Base-by-base conservation (phyloP, 2,113 vertebrate species). In the Murina feae region DNA sequence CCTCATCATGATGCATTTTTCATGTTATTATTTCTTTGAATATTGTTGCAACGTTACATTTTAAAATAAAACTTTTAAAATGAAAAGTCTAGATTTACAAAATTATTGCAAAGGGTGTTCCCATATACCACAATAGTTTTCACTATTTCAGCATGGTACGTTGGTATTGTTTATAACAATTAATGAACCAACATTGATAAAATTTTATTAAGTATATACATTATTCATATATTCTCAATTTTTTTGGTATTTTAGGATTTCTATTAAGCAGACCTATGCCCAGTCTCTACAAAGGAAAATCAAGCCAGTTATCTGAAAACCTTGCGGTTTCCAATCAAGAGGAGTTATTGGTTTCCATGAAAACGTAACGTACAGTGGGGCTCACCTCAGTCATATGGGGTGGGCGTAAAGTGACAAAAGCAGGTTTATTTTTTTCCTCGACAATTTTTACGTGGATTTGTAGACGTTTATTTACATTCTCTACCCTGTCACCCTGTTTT, bases 321-420 rank as follows among this genome's bases (percentile, higher is more conserved):
- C 21, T 86, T n/a, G 58, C 4, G 9, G 39, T 84, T 72, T 85
- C 25, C 44, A 28, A 82, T 37, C 44, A 66, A 69, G 28, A 89
- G 21, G 76, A 95, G 63, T n/a, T 74, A 76, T 92, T 76, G 11
- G 13, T 78, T 95, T 55, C 49, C 37, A 69, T 92, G 71, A 95
- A 93, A 96, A 85, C 5, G 63, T 23, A 47, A 82, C 51, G 90
- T 53, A 51, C 63, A 86, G 32, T 74, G 85, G 0, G 81, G 30
- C 30, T 79, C 82, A 87, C 71, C 71, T 55, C 16, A 71, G 92
- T 58, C 60, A 75, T n/a, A 91, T 13, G 35, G 21, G 86, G 28
- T 86, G 76, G 53, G 25, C 72, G 91, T 37, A 49, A 65, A 91
- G 58, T 60, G 23, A 74, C 28, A 58, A 58, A 88, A 47, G 20